Percentiles rank a stretch among this genome's conserved stretches.
phyloP scores from a whole-genome alignment of 2,797 vertebrate genomes.

The Anniella stebbinsi region DNA sequence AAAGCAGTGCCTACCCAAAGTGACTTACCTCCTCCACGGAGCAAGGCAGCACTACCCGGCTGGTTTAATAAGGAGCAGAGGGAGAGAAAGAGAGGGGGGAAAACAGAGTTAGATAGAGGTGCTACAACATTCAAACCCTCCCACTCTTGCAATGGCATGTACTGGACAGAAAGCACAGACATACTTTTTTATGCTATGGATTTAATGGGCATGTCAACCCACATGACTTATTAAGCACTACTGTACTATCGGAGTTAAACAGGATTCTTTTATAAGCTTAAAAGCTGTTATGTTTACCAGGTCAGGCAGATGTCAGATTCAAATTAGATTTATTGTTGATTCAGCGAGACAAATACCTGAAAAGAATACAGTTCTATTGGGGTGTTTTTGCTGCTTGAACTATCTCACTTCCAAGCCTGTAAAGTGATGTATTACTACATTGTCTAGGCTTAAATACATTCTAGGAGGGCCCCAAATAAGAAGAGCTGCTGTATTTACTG shows the following conservation, averaged over 20 bases:
- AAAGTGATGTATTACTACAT: background rate
- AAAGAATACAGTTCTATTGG: background rate
- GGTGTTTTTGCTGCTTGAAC: background rate
- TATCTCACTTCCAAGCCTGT: background rate
- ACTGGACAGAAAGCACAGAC: background rate
- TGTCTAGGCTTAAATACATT: background rate
- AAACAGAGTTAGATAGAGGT: background rate
- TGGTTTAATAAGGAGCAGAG: constrained; percentile 2
- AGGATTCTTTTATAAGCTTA: background rate
- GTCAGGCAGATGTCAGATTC: background rate
- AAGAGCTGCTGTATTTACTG: background rate
- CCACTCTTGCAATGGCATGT: background rate
- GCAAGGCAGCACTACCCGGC: constrained; percentile 72
- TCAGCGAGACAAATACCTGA: background rate
- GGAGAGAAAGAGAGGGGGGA: background rate
- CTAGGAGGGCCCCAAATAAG: background rate
- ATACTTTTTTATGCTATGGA: background rate
- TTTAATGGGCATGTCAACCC: background rate
- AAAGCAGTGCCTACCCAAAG: background rate
- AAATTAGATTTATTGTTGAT: background rate
- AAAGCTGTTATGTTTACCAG: background rate
- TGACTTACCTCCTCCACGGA: constrained; percentile 75
- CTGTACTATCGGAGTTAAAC: background rate
- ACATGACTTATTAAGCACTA: background rate
- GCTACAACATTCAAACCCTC: background rate